Percentiles rank a stretch among this genome's conserved stretches.
Conservation (phyloP, 2,797 vertebrate genomes). For the Zalophus californianus region DNA sequence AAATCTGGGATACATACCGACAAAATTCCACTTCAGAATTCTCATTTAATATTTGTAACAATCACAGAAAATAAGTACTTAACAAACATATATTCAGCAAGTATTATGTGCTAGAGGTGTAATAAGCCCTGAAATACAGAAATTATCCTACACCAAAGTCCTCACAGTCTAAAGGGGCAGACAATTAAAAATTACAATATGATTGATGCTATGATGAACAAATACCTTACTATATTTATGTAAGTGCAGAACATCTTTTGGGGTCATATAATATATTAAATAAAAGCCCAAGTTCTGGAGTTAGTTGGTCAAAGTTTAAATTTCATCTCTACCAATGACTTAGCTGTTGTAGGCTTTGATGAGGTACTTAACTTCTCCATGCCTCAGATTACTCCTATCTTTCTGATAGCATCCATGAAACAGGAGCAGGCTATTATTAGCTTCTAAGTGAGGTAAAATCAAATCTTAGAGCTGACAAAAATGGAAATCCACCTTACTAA, state of each 20-base stretch:
- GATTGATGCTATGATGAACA: not conserved
- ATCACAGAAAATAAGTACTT: not conserved
- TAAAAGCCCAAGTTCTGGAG: not conserved
- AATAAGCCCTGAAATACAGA: not conserved
- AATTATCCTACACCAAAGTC: not conserved
- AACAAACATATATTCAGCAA: not conserved
- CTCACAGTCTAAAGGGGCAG: not conserved
- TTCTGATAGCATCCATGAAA: not conserved
- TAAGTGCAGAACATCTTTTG: not conserved
- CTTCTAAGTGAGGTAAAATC: not conserved
- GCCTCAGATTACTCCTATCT: not conserved
- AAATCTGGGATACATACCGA: not conserved
- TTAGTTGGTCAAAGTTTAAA: not conserved
- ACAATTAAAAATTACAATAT: not conserved
- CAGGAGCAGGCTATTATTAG: not conserved
- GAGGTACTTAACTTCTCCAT: not conserved
- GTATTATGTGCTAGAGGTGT: not conserved
- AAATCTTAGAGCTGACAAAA: slow-evolving; percentile 27
- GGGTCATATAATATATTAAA: not conserved
- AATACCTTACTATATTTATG: not conserved
- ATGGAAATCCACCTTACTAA: slow-evolving; percentile 3
- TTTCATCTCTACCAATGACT: not conserved
- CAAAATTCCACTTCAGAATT: not conserved
- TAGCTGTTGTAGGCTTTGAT: not conserved
- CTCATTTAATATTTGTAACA: not conserved